Percentiles rank a stretch among this genome's conserved stretches.
phyloP scores from a whole-genome alignment of 2,888 invertebrate genomes.

The Caenorhabditis sp. region DNA sequence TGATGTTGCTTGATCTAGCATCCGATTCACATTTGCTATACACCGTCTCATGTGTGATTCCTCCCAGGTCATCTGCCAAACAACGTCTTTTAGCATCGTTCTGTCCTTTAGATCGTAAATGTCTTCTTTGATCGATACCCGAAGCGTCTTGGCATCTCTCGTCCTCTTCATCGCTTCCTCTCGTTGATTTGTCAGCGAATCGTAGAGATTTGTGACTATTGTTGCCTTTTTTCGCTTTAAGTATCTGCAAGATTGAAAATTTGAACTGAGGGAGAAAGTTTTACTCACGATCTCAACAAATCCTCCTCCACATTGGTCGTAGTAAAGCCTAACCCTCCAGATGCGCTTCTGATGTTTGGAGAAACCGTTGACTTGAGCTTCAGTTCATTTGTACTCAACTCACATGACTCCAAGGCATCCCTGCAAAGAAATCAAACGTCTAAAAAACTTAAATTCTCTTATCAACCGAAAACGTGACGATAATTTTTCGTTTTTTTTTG shows the following conservation, averaged over 20 bases:
- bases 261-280: neutral
- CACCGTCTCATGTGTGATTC: constrained; percentile 80
- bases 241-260: constrained; percentile 55
- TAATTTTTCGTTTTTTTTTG: too few relatives aligned
- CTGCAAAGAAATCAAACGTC: constrained; percentile 64
- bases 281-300: constrained; percentile 65
- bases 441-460: neutral
- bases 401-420: constrained; percentile 77
- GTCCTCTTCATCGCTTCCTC: constrained; percentile 74
- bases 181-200: constrained; percentile 65
- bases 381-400: constrained; percentile 75
- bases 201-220: constrained; percentile 61
- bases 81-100: constrained; percentile 75
- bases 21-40: constrained; percentile 73
- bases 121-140: constrained; percentile 76
- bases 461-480: constrained; percentile 13
- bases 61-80: constrained; percentile 82
- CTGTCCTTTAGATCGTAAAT: constrained; percentile 76
- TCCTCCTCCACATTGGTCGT: constrained; percentile 67
- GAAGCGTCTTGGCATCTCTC: constrained; percentile 65
- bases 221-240: constrained; percentile 65
- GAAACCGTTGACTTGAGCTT: constrained; percentile 54
- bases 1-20: constrained; percentile 71
- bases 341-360: neutral
- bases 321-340: constrained; percentile 36